phyloP scores from a whole-genome alignment of 2,113 vertebrate species.

The Sinocyclocheilus anshuiensis region DNA sequence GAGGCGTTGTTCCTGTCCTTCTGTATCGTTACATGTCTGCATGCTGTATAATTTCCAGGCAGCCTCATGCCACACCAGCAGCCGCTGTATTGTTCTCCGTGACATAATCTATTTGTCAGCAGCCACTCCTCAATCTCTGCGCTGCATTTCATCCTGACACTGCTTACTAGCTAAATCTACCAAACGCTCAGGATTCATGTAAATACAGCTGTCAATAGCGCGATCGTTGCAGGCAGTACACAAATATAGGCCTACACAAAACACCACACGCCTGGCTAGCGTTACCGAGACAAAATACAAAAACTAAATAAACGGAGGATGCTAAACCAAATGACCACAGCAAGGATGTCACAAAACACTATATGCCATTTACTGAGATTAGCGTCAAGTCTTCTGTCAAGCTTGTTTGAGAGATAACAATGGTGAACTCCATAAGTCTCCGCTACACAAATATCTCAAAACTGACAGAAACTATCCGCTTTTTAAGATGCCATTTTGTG shows the following conservation, averaged over 20 bases:
- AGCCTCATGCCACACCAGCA: slow-evolving; percentile 50
- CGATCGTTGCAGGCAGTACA: slow-evolving; percentile 50
- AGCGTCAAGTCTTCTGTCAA: slow-evolving; percentile 67
- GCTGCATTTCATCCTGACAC: not conserved
- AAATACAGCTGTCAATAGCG: slow-evolving; percentile 58
- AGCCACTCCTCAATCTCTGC: slow-evolving; percentile 42
- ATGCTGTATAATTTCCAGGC: slow-evolving; percentile 64
- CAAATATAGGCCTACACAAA: slow-evolving; percentile 2
- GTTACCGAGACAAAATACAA: not conserved
- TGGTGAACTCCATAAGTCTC: not conserved
- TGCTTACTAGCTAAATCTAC: slow-evolving; percentile 58
- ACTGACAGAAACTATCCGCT: slow-evolving; percentile 3
- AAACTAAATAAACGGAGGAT: slow-evolving; percentile 35
- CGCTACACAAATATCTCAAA: not conserved
- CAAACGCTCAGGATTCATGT: slow-evolving; percentile 15
- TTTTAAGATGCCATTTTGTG: slow-evolving; percentile 34
- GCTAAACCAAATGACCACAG: slow-evolving; percentile 54
- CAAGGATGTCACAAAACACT: slow-evolving; percentile 51
- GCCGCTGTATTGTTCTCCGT: slow-evolving; percentile 50
- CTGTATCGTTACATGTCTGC: slow-evolving; percentile 31
- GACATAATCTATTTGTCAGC: slow-evolving; percentile 65
- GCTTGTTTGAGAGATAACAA: slow-evolving; percentile 43
- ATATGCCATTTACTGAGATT: slow-evolving; percentile 66
- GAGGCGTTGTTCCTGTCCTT: slow-evolving; percentile 54
- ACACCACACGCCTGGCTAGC: no score